Base-by-base conservation (phyloP, 2,888 invertebrate genomes). In the Mythimna pallens region DNA sequence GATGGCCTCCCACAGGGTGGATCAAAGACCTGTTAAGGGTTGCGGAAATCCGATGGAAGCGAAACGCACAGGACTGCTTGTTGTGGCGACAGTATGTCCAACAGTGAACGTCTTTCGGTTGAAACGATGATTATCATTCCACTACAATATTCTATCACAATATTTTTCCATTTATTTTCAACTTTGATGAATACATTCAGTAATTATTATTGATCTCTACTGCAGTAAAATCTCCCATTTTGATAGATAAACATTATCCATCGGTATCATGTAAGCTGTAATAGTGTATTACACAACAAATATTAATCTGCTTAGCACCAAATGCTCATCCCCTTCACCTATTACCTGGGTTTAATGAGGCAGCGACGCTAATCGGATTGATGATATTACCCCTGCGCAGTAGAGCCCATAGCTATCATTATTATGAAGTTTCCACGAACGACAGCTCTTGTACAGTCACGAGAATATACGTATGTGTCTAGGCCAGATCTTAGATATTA, bases 311-410 rank as follows among this genome's bases (percentile, higher is more conserved):
- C 63, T 30, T 43, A 76, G 3, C 17, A 59, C 54, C 9, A 59
- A 63, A 77, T 62, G 20, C 72, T 59, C 20, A 36, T 43, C 20
- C 40, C 64, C 59, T 40, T 34, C 36, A 30, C n/a, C 50, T 55
- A 47, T 47, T 47, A 72, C 54, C 65, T 1, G 61, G 50, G 25
- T 55, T 10, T 76, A 79, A 79, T 76, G 71, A 79, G 72, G 30
- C 40, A 64, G 54, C 43, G 12, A 34, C 52, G 30, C 20, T 76
- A 76, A 76, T 76, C 72, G 72, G 63, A 76, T 78, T 64, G 25
- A 22, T 43, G 12, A 58, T 64, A 59, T 47, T 63, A 75, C 5
- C 52, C 66, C 22, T 47, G 52, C 6, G 43, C 43, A 6, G 20
- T 25, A 12, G 36, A 25, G 0, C 43, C 17, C 7, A 30, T 30